Conservation (phyloP, 2,797 vertebrate genomes). For the Vireo griseus region DNA sequence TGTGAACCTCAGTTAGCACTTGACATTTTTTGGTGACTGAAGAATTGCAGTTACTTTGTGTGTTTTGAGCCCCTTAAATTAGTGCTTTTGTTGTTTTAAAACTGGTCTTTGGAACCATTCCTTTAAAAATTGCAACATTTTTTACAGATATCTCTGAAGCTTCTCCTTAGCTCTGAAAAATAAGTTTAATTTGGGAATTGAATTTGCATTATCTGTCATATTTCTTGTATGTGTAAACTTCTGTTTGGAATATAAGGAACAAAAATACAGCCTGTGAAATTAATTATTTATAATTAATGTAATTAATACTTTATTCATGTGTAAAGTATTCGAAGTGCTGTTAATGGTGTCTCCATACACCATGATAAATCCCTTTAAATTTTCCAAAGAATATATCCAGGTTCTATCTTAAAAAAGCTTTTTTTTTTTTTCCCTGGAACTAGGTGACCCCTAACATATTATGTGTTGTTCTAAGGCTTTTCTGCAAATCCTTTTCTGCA, state of each 20-base stretch:
- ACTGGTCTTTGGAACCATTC: background rate
- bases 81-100: background rate
- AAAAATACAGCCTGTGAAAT: background rate
- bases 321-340: background rate
- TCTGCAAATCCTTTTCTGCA: background rate
- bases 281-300: background rate
- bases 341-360: background rate
- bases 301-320: background rate
- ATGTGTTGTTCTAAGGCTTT: background rate
- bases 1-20: background rate
- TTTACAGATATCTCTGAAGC: background rate
- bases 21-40: background rate
- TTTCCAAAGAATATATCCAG: background rate
- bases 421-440: background rate
- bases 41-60: background rate
- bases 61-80: background rate
- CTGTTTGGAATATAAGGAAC: background rate
- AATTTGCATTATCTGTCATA: background rate
- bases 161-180: background rate
- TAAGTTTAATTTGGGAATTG: background rate
- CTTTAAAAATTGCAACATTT: background rate
- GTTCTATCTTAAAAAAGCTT: background rate
- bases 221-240: background rate
- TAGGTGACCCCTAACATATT: background rate
- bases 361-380: background rate